A percentile compares a stretch with the other conserved stretches of the same genome.
Evolutionary conservation across 2,888 invertebrate species (phyloP).

Genomic region (Tyria jacobaeae): DNA sequence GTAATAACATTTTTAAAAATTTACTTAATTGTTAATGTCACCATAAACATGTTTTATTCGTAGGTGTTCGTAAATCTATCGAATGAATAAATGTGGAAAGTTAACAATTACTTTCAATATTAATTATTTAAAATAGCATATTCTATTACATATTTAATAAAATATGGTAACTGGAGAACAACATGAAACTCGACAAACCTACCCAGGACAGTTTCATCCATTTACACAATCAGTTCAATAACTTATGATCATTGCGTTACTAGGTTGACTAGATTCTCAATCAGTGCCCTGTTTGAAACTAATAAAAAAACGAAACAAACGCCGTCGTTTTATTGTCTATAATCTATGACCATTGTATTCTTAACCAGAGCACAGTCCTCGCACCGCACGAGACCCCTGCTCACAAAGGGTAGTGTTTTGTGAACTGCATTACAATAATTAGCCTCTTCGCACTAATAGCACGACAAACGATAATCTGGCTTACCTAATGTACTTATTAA

Average conservation of each 20-base stretch:
- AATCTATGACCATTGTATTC: slow-evolving; percentile 36
- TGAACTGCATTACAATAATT: slow-evolving; percentile 67
- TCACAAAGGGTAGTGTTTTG: slow-evolving; percentile 68
- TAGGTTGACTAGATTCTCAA: neutral
- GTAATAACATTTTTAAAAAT: neutral
- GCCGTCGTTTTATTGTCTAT: slow-evolving; percentile 14
- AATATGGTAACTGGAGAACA: too few species aligned
- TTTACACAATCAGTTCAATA: too few species aligned
- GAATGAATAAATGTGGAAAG: too few species aligned
- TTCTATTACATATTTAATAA: too few species aligned
- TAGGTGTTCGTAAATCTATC: neutral
- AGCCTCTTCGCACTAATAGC: slow-evolving; percentile 70
- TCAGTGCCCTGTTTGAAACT: neutral
- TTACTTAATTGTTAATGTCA: too few species aligned
- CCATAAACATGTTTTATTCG: too few species aligned
- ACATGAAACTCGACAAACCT: too few species aligned
- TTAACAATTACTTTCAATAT: too few species aligned
- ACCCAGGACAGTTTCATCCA: too few species aligned
- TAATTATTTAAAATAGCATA: too few species aligned
- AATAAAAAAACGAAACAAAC: neutral
- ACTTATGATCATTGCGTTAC: too few species aligned
- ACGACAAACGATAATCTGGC: slow-evolving; percentile 61
- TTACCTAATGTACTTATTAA: slow-evolving; percentile 62
- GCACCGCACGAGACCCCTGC: slow-evolving; percentile 57
- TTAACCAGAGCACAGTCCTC: slow-evolving; percentile 70